These are phyloP conservation scores for Prionailurus viverrinus DNA, from an alignment of 2,113 vertebrate species.

Conservation along the genomic window DNA sequence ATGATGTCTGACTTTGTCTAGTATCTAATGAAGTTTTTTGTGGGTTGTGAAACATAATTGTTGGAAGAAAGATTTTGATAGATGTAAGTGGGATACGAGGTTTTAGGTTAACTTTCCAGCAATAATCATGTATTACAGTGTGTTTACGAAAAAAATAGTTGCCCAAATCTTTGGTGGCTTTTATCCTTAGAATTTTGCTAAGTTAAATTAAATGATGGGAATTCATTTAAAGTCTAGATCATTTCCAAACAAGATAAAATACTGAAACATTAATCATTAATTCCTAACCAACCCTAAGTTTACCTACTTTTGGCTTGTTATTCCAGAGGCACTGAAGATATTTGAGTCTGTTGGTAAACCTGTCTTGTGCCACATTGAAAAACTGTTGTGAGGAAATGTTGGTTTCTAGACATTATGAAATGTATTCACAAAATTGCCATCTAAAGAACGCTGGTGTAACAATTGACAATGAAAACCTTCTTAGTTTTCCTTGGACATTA, in stretches of 20 bases:
- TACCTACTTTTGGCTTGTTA: neutral
- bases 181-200: neutral
- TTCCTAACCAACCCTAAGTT: neutral
- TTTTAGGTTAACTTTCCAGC: neutral
- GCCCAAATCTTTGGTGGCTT: neutral
- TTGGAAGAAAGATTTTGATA: neutral
- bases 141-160: neutral
- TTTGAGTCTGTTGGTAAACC: neutral
- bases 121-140: neutral
- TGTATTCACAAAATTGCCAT: neutral
- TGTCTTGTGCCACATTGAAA: neutral
- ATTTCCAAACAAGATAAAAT: neutral
- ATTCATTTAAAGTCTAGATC: neutral
- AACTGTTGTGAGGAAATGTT: neutral
- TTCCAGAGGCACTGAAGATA: neutral
- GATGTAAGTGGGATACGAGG: neutral
- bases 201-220: neutral
- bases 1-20: neutral
- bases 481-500: neutral
- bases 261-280: neutral
- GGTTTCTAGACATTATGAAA: neutral
- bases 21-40: neutral
- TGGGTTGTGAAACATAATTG: neutral
- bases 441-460: neutral
- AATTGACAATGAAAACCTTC: neutral